A percentile compares a stretch with the other conserved stretches of the same genome.
These are phyloP conservation scores for Volucella inflata DNA, from an alignment of 2,888 invertebrate genomes.

Conservation along the genomic window DNA sequence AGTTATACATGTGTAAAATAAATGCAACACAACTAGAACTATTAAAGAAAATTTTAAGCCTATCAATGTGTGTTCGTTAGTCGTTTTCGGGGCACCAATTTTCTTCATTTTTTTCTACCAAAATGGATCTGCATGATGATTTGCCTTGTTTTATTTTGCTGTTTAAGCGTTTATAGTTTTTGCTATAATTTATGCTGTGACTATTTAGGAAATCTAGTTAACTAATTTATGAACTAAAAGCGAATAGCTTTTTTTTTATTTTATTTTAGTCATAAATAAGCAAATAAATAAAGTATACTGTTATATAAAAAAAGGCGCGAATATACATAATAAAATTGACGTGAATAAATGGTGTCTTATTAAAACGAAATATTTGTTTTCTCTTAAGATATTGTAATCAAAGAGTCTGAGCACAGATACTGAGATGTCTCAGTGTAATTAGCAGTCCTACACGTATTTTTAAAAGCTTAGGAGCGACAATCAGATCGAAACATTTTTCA, in stretches of 20 bases:
- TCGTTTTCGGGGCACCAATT: slow-evolving; percentile 9
- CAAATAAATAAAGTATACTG: slow-evolving; percentile 13
- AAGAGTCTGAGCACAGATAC: background rate
- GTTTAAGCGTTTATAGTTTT: background rate
- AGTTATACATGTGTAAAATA: slow-evolving; percentile 30
- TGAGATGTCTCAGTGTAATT: background rate
- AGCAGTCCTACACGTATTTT: background rate
- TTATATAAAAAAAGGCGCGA: slow-evolving; percentile 29
- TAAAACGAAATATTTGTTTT: background rate
- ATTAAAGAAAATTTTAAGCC: background rate
- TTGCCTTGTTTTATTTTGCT: slow-evolving; percentile 15
- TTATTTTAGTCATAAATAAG: slow-evolving; percentile 28
- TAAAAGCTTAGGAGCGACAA: too few relatives aligned
- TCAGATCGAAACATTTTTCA: too few relatives aligned
- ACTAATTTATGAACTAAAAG: slow-evolving; percentile 11
- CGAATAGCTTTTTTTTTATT: slow-evolving; percentile 24
- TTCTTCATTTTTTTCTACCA: background rate
- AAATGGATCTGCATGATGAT: slow-evolving; percentile 16
- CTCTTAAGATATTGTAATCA: background rate
- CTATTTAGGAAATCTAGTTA: slow-evolving; percentile 22
- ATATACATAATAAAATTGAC: slow-evolving; percentile 19
- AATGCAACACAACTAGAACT: slow-evolving; percentile 13
- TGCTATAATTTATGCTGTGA: slow-evolving; percentile 12
- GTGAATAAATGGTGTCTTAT: slow-evolving; percentile 35
- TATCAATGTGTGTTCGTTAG: background rate